Percentiles rank a stretch among this genome's conserved stretches.
Conservation (phyloP, 1,140 invertebrate genomes). For the Pogonomyrmex californicus region DNA sequence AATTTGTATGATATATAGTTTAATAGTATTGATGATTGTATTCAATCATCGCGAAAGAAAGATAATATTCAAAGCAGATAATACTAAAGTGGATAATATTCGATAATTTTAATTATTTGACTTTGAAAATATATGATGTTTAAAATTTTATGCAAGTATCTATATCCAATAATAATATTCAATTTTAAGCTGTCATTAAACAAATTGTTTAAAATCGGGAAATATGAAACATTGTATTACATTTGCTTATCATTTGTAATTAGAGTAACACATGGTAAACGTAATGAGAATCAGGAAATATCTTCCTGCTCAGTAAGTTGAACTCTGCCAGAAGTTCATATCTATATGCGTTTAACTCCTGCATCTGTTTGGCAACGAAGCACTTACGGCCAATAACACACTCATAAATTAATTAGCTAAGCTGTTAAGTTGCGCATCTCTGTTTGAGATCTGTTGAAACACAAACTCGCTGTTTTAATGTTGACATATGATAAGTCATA, state of each 20-base stretch:
- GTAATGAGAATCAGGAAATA: slow-evolving; percentile 20
- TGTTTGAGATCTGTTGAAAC: background rate
- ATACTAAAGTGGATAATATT: background rate
- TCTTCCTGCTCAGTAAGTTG: slow-evolving; percentile 12
- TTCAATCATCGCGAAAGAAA: background rate
- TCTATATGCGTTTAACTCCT: slow-evolving; percentile 14
- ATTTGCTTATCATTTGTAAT: slow-evolving; percentile 11
- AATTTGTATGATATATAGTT: slow-evolving; percentile 13
- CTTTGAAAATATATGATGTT: background rate
- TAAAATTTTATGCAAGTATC: background rate
- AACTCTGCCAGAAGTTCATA: slow-evolving; percentile 21
- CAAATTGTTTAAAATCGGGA: background rate
- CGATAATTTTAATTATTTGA: background rate
- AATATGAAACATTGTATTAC: background rate
- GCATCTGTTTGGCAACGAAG: slow-evolving; percentile 25
- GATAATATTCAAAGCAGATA: background rate
- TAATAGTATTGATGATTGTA: background rate
- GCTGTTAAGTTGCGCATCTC: background rate
- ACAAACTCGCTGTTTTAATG: background rate
- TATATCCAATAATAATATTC: background rate
- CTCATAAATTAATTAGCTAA: slow-evolving; percentile 38
- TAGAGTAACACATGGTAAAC: background rate
- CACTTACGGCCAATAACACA: slow-evolving; percentile 12
- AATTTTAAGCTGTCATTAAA: background rate
- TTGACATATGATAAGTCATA: background rate